Percentiles rank a stretch among this genome's conserved stretches.
These are phyloP conservation scores for Apotomis betuletana DNA, from an alignment of 2,888 invertebrate species.

Conservation along the genomic window DNA sequence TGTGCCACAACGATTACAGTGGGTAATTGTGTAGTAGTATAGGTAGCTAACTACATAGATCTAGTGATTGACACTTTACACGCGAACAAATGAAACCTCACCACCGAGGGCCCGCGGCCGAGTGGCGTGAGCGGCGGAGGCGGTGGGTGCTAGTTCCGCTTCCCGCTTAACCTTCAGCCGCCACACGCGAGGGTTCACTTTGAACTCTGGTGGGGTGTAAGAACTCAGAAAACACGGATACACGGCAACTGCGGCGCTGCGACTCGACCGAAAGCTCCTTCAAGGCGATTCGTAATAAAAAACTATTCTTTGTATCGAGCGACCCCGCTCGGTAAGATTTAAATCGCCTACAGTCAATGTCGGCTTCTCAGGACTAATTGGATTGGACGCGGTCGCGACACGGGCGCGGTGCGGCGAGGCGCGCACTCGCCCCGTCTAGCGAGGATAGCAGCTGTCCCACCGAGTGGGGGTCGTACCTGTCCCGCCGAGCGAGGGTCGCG, in stretches of 20 bases:
- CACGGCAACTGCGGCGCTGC: background rate
- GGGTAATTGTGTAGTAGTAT: too few relatives aligned
- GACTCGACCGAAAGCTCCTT: background rate
- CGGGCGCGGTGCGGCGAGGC: too few relatives aligned
- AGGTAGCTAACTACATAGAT: background rate
- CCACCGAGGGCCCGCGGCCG: background rate
- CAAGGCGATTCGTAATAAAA: background rate
- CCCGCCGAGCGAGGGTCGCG: conserved; percentile 31
- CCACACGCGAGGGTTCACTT: background rate
- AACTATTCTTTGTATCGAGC: background rate
- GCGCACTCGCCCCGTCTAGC: too few relatives aligned
- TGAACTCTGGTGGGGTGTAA: too few relatives aligned
- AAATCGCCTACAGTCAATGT: conserved; percentile 22
- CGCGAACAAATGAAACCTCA: background rate
- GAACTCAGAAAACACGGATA: too few relatives aligned
- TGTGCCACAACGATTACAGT: too few relatives aligned
- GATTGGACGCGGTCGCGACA: conserved; percentile 3
- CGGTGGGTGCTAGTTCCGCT: background rate
- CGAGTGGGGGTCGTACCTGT: conserved; percentile 35
- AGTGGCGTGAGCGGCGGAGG: background rate
- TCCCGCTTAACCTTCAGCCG: background rate
- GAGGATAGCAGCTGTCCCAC: conserved; percentile 22
- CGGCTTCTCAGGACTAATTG: conserved; percentile 31
- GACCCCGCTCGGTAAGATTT: conserved; percentile 2
- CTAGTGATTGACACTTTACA: background rate